phyloP scores from a whole-genome alignment of 2,113 vertebrate species.

The Amblyornis subalaris region DNA sequence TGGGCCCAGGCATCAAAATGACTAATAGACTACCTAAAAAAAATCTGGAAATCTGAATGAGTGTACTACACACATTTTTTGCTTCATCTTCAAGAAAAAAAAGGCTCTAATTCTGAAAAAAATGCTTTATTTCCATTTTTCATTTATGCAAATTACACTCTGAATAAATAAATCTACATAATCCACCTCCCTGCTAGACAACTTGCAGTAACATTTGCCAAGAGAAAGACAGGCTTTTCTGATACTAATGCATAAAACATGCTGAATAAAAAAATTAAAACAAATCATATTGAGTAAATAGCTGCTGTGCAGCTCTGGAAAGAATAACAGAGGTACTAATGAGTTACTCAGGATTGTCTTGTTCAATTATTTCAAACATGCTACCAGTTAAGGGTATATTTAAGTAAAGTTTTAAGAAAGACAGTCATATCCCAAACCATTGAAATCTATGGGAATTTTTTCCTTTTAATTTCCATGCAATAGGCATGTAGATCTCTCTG shows the following conservation, averaged over 20 bases:
- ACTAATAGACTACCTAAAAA: neutral
- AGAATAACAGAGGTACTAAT: slow-evolving; percentile 26
- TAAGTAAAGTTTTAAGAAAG: slow-evolving; percentile 16
- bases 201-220: slow-evolving; percentile 59
- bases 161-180: slow-evolving; percentile 70
- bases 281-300: slow-evolving; percentile 57
- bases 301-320: slow-evolving; percentile 1
- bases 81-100: slow-evolving; percentile 41
- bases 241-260: slow-evolving; percentile 67
- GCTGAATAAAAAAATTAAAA: slow-evolving; percentile 52
- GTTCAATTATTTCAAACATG: slow-evolving; percentile 17
- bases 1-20: neutral
- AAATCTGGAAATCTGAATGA: neutral
- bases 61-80: slow-evolving; percentile 14
- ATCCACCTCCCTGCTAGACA: slow-evolving; percentile 65
- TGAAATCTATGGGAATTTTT: neutral
- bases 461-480: neutral
- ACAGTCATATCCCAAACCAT: neutral
- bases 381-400: neutral
- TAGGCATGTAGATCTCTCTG: neutral
- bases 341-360: slow-evolving; percentile 19
- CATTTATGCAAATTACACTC: slow-evolving; percentile 67
- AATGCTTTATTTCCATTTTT: slow-evolving; percentile 61
- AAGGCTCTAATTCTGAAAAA: slow-evolving; percentile 43
- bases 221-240: slow-evolving; percentile 61